Evolutionary conservation across 2,888 invertebrate species (phyloP).

Genomic region (Cheiracanthium punctorium): DNA sequence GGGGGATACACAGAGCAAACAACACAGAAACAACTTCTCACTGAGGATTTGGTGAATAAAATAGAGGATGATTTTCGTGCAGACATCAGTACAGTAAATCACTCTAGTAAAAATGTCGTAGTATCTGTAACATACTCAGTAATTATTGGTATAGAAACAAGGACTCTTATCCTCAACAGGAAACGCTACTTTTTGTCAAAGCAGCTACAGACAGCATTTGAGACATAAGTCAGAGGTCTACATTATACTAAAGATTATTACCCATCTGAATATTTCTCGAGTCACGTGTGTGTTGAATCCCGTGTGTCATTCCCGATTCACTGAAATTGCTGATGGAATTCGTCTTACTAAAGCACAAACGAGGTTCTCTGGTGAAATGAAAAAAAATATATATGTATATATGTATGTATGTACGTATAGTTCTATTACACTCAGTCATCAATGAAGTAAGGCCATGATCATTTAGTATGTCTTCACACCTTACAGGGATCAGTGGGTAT

Average conservation of each 20-base stretch:
- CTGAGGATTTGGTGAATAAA: neutral
- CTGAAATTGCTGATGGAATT: constrained; percentile 24
- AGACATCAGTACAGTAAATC: neutral
- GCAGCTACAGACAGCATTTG: neutral
- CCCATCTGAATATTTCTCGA: neutral
- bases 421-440: neutral
- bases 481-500: too few relatives aligned
- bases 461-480: constrained; percentile 2
- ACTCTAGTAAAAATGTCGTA: neutral
- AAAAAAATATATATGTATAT: constrained; percentile 19
- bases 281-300: neutral
- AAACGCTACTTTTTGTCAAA: too few relatives aligned
- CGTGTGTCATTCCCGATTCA: constrained; percentile 10
- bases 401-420: too few relatives aligned
- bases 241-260: neutral
- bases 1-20: too few relatives aligned
- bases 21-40: neutral
- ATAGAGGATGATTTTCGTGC: constrained; percentile 9
- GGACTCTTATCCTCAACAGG: too few relatives aligned
- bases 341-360: too few relatives aligned
- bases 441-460: neutral
- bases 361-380: neutral
- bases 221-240: neutral
- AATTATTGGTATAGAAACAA: too few relatives aligned
- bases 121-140: too few relatives aligned